Conservation (phyloP, 2,797 vertebrate genomes). For the Myripristis jacobus region DNA sequence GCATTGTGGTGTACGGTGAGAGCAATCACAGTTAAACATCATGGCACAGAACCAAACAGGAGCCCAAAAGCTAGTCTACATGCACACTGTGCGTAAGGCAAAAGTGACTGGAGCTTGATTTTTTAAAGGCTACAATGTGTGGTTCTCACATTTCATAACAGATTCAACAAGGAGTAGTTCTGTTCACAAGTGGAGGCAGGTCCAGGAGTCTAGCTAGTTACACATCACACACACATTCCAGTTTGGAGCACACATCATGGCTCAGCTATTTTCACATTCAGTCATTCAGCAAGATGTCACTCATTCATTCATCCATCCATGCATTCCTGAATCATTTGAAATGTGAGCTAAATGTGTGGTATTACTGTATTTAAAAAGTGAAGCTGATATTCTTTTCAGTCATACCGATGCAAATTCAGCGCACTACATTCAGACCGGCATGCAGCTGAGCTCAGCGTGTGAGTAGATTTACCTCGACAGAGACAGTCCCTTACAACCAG, state of each 20-base stretch:
- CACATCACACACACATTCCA: constrained; percentile 10
- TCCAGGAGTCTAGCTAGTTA: constrained; percentile 5
- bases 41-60: background rate
- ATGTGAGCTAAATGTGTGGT: background rate
- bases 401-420: constrained; percentile 7
- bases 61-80: constrained; percentile 9
- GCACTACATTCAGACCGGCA: constrained; percentile 20
- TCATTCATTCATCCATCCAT: background rate
- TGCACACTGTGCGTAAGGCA: constrained; percentile 63
- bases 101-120: constrained; percentile 44
- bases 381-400: background rate
- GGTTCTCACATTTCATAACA: background rate
- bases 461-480: background rate
- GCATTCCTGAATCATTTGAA: background rate
- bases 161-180: background rate
- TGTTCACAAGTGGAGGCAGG: constrained; percentile 16
- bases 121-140: constrained; percentile 6
- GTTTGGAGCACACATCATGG: background rate
- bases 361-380: constrained; percentile 12
- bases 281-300: background rate
- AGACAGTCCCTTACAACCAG: background rate
- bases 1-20: background rate
- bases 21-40: constrained; percentile 6
- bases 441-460: background rate
- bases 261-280: background rate